phyloP scores from a whole-genome alignment of 30 jellyfish, hydroid and myxozoan species.

The Phacellophora camtschatica region DNA sequence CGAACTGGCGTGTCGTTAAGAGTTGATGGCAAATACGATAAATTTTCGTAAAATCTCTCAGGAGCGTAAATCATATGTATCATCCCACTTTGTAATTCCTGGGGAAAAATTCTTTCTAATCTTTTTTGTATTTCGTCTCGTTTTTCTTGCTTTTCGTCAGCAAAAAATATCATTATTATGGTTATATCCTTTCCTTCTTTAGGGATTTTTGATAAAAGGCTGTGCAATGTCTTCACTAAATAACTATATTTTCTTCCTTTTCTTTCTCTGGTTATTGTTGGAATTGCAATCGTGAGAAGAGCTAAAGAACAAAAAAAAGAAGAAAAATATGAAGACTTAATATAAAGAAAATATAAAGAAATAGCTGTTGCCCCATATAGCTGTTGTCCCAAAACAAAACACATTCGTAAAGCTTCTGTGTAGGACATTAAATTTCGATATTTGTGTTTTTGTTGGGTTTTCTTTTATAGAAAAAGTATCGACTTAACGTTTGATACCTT shows the following conservation, averaged over 20 bases:
- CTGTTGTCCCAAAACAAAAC: too few relatives aligned
- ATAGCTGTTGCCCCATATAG: too few relatives aligned
- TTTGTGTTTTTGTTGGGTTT: too few relatives aligned
- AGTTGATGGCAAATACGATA: conserved; percentile 48
- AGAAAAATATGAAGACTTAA: neutral
- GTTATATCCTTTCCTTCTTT: conserved; percentile 10
- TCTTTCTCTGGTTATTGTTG: conserved; percentile 57
- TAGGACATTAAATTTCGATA: too few relatives aligned
- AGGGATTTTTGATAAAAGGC: conserved; percentile 27
- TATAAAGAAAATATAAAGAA: too few relatives aligned
- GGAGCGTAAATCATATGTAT: conserved; percentile 63
- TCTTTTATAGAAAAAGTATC: too few relatives aligned
- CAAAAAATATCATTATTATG: conserved; percentile 32
- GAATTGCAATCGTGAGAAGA: conserved; percentile 59
- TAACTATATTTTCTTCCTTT: conserved; percentile 11
- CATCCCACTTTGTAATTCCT: conserved; percentile 28
- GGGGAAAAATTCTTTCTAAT: neutral
- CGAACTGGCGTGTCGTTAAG: conserved; percentile 33
- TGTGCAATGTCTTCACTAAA: conserved; percentile 14
- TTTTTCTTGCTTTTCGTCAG: conserved; percentile 35
- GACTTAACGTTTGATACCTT: too few relatives aligned
- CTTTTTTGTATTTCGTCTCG: neutral
- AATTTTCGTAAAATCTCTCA: conserved; percentile 38
- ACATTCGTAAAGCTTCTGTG: too few relatives aligned
- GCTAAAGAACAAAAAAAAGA: conserved; percentile 17